phyloP scores from a whole-genome alignment of 1,140 invertebrate species.

The Solen grandis region DNA sequence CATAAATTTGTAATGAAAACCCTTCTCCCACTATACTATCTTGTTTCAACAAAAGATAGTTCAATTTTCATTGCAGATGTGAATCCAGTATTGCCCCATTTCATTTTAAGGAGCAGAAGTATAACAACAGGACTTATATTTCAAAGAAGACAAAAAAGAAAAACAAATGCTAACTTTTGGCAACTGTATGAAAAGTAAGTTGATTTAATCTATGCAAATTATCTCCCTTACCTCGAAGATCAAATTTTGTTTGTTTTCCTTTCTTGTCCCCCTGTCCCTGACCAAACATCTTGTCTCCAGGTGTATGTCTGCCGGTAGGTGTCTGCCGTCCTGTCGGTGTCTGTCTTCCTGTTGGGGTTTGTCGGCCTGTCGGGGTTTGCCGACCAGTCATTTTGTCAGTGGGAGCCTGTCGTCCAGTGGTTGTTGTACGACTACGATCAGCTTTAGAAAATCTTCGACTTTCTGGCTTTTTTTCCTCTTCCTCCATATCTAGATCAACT shows the following conservation, averaged over 20 bases:
- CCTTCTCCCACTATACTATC: too few species aligned
- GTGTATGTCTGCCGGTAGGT: constrained; percentile 28
- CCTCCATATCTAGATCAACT: constrained; percentile 5
- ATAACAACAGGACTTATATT: too few species aligned
- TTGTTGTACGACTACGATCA: background rate
- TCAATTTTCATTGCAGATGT: too few species aligned
- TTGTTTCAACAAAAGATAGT: too few species aligned
- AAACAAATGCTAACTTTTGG: too few species aligned
- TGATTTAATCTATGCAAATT: background rate
- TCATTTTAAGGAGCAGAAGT: too few species aligned
- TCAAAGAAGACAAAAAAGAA: too few species aligned
- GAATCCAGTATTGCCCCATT: too few species aligned
- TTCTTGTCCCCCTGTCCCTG: too few species aligned
- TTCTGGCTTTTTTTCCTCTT: constrained; percentile 2
- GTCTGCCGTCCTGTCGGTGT: constrained; percentile 37
- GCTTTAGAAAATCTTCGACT: background rate
- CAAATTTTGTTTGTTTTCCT: too few species aligned
- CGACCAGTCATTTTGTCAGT: background rate
- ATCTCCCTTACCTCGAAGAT: constrained; percentile 1
- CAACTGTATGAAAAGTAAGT: too few species aligned
- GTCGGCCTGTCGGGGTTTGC: background rate
- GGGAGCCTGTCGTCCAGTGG: background rate
- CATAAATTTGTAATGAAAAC: too few species aligned
- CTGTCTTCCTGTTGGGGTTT: constrained; percentile 28
- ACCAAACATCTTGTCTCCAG: background rate